Conservation (phyloP, 1,140 invertebrate genomes). For the Platyscapa corneri region DNA sequence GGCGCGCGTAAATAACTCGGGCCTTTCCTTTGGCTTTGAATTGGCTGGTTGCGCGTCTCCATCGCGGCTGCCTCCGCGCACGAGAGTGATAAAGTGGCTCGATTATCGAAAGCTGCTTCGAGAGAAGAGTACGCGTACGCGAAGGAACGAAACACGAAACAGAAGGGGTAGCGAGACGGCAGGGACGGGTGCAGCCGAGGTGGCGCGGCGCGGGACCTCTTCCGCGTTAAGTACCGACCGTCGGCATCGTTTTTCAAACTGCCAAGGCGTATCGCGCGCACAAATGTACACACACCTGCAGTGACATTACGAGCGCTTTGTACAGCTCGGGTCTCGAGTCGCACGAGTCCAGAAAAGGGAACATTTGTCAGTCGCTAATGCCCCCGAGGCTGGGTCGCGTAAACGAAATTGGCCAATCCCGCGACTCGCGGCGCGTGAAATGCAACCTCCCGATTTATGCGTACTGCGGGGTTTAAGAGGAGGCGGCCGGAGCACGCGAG, state of each 20-base stretch:
- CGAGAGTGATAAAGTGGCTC: conserved; percentile 11
- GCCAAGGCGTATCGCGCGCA: neutral
- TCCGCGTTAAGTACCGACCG: conserved; percentile 62
- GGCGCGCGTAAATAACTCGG: neutral
- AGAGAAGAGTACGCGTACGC: neutral
- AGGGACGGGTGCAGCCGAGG: neutral
- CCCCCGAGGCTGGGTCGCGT: neutral
- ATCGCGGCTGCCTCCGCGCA: neutral
- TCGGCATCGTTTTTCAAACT: conserved; percentile 57
- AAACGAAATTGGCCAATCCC: conserved; percentile 29
- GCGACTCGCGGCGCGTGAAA: neutral
- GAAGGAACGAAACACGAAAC: neutral
- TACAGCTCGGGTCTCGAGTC: neutral
- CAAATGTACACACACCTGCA: neutral
- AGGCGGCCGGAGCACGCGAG: neutral
- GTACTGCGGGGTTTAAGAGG: neutral
- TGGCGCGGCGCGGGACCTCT: conserved; percentile 63
- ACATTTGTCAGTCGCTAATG: neutral
- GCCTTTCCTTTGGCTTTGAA: neutral
- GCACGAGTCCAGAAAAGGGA: neutral
- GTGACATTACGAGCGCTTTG: neutral
- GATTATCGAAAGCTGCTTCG: neutral
- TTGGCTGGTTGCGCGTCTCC: neutral
- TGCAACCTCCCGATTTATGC: conserved; percentile 23
- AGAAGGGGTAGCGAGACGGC: neutral